phyloP scores from a whole-genome alignment of 2,113 vertebrate genomes.

The Calonectris borealis region DNA sequence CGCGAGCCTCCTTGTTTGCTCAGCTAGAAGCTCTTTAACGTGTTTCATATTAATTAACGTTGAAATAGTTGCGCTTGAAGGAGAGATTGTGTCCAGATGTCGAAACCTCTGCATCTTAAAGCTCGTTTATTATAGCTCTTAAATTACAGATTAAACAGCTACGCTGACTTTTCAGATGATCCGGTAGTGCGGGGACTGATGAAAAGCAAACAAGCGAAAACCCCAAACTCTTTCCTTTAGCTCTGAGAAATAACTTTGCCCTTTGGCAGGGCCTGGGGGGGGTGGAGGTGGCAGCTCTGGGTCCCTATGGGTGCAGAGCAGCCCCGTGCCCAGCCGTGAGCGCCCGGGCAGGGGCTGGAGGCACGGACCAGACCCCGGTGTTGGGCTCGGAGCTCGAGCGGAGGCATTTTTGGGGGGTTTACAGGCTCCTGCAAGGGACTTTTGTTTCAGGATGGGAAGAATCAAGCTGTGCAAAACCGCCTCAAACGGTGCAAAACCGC shows the following conservation, averaged over 20 bases:
- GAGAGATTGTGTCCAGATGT: background rate
- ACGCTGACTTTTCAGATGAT: background rate
- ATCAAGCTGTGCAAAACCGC: background rate
- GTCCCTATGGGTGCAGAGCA: fast-evolving
- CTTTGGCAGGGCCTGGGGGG: background rate
- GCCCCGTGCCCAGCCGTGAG: background rate
- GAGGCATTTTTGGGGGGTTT: background rate
- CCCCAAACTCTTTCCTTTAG: background rate
- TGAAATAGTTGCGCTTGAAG: background rate
- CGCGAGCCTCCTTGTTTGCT: background rate
- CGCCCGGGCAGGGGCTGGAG: background rate
- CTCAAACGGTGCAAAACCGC: background rate
- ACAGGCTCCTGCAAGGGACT: background rate
- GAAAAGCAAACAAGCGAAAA: background rate
- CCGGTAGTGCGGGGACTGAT: background rate
- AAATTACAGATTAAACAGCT: background rate
- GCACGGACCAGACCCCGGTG: background rate
- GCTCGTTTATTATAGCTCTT: background rate
- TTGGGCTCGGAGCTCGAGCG: background rate
- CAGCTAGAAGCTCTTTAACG: background rate
- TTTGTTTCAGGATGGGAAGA: background rate
- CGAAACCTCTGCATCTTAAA: background rate
- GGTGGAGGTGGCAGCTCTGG: background rate
- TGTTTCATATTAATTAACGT: background rate
- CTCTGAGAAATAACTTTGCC: background rate